These are phyloP conservation scores for Cerceris rybyensis DNA, from an alignment of 2,888 invertebrate species.

Conservation along the genomic window DNA sequence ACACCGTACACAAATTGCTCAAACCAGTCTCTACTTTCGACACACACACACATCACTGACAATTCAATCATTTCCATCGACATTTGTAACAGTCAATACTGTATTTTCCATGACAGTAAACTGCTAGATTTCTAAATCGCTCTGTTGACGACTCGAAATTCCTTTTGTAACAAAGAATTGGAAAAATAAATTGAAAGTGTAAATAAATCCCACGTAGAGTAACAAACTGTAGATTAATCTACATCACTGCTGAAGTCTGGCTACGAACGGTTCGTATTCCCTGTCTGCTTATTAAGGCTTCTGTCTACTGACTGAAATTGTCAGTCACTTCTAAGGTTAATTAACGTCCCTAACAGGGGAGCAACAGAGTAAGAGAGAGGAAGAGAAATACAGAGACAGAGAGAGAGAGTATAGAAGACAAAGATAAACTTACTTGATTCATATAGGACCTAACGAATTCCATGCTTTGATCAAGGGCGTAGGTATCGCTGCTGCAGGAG, in stretches of 20 bases:
- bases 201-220: not conserved
- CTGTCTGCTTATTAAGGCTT: not conserved
- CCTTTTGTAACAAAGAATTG: too few species aligned
- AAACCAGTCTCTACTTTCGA: too few species aligned
- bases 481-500: conserved; percentile 85
- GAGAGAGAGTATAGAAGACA: not conserved
- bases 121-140: too few species aligned
- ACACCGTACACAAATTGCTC: too few species aligned
- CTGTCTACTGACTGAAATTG: not conserved
- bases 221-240: not conserved
- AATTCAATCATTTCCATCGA: too few species aligned
- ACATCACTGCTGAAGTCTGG: not conserved
- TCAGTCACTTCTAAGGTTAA: not conserved
- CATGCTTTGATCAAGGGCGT: conserved; percentile 87
- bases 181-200: not conserved
- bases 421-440: conserved; percentile 82
- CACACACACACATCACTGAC: too few species aligned
- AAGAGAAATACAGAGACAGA: too few species aligned
- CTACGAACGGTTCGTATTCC: not conserved
- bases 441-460: conserved; percentile 86
- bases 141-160: too few species aligned
- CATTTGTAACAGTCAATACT: too few species aligned
- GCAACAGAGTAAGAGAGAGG: not conserved
- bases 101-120: too few species aligned
- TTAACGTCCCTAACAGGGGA: not conserved